Conservation (phyloP, 2,797 vertebrate species). For the Notolepis coatsorum region DNA sequence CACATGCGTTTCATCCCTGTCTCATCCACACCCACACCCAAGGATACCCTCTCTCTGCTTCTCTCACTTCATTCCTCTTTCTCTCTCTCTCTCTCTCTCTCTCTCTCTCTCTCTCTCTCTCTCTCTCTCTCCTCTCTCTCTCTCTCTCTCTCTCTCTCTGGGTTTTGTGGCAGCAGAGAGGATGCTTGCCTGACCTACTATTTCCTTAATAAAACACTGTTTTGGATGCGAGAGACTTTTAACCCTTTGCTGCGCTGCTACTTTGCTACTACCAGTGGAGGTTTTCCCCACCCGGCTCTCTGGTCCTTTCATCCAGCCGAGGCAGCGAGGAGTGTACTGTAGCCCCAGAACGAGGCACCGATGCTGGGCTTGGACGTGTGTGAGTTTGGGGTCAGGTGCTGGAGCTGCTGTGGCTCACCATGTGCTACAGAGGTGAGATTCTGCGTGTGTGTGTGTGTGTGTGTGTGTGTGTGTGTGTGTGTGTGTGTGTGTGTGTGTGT, state of each 20-base stretch:
- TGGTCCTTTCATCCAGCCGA: slow-evolving; percentile 39
- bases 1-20: slow-evolving; percentile 16
- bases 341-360: slow-evolving; percentile 64
- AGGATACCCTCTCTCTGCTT: slow-evolving; percentile 67
- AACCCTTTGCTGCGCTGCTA: slow-evolving; percentile 30
- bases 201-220: slow-evolving; percentile 39
- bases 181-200: slow-evolving; percentile 64
- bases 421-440: slow-evolving; percentile 93
- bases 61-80: slow-evolving; percentile 26
- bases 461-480: background rate
- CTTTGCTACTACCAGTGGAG: slow-evolving; percentile 67
- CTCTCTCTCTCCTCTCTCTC: slow-evolving; percentile 5
- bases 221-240: slow-evolving; percentile 52
- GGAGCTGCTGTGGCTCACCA: slow-evolving; percentile 91
- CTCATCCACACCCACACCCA: slow-evolving; percentile 76
- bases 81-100: background rate
- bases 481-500: slow-evolving; percentile 2
- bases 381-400: slow-evolving; percentile 89
- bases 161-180: slow-evolving; percentile 22
- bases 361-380: slow-evolving; percentile 94
- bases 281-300: slow-evolving; percentile 44
- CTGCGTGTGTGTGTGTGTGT: slow-evolving; percentile 1
- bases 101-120: background rate
- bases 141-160: background rate
- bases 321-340: slow-evolving; percentile 45